Evolutionary conservation across 2,797 vertebrate species (phyloP).

Genomic region (Crenuchus spilurus): DNA sequence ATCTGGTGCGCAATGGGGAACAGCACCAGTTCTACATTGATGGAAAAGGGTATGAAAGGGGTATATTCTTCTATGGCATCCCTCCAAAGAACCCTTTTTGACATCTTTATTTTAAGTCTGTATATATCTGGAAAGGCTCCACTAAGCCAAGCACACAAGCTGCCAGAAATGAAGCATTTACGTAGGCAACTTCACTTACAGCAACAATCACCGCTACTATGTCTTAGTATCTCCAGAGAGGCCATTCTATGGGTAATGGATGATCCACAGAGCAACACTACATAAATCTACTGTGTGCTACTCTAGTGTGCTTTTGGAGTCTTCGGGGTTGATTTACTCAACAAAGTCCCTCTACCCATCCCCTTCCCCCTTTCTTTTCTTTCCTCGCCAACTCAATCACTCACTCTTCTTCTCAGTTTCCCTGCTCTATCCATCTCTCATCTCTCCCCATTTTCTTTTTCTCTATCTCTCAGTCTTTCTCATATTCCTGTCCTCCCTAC

Average conservation of each 20-base stretch:
- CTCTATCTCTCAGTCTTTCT: slow-evolving; percentile 57
- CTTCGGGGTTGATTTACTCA: slow-evolving; percentile 70
- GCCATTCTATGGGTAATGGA: slow-evolving; percentile 44
- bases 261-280: slow-evolving; percentile 30
- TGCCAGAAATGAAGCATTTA: slow-evolving; percentile 23
- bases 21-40: too few species aligned
- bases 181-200: slow-evolving; percentile 36
- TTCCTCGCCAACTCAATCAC: slow-evolving; percentile 66
- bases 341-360: slow-evolving; percentile 59
- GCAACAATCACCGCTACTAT: slow-evolving; percentile 18
- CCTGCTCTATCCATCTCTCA: slow-evolving; percentile 68
- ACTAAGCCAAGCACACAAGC: slow-evolving; percentile 8
- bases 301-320: slow-evolving; percentile 50
- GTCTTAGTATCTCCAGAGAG: slow-evolving; percentile 40
- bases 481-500: slow-evolving; percentile 69
- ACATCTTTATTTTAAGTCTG: not conserved
- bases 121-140: not conserved
- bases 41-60: too few species aligned
- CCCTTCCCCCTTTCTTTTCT: slow-evolving; percentile 49
- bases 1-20: too few species aligned
- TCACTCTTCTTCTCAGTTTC: slow-evolving; percentile 69
- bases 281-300: slow-evolving; percentile 46
- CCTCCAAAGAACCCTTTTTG: not conserved
- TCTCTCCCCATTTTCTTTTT: slow-evolving; percentile 61
- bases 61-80: not conserved